Percentiles rank a stretch among this genome's conserved stretches.
Evolutionary conservation across 2,888 invertebrate genomes (phyloP).

Genomic region (Perizoma affinitatum): DNA sequence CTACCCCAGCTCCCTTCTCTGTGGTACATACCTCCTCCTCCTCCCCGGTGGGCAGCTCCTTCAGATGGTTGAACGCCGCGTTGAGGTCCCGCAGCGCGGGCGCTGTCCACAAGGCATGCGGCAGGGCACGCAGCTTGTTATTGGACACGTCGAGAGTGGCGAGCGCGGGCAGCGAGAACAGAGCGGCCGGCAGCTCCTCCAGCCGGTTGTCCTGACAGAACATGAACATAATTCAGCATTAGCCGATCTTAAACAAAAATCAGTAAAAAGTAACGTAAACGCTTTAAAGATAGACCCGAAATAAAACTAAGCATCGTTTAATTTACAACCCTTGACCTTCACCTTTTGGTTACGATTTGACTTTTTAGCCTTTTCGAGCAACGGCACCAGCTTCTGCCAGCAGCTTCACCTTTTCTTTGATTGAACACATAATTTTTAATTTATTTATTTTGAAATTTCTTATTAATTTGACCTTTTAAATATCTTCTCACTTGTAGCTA

Average conservation of each 20-base stretch:
- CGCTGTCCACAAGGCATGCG: slow-evolving; percentile 93
- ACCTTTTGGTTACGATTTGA: too few species aligned
- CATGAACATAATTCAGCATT: too few species aligned
- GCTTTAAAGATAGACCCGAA: too few species aligned
- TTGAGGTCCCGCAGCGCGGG: slow-evolving; percentile 94
- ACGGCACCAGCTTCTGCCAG: background rate
- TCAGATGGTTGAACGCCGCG: slow-evolving; percentile 93
- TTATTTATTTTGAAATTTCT: background rate
- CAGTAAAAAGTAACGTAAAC: too few species aligned
- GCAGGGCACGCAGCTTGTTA: slow-evolving; percentile 94
- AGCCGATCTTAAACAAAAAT: too few species aligned
- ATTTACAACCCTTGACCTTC: too few species aligned
- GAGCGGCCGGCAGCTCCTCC: slow-evolving; percentile 90
- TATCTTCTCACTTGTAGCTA: too few species aligned
- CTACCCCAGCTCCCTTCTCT: too few species aligned
- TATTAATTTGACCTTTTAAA: background rate
- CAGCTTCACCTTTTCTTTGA: too few species aligned
- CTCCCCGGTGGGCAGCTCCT: slow-evolving; percentile 85
- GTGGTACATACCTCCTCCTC: slow-evolving; percentile 36
- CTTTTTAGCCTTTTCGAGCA: background rate
- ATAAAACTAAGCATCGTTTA: too few species aligned
- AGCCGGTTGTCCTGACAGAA: slow-evolving; percentile 90
- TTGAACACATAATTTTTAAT: too few species aligned
- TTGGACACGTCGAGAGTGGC: slow-evolving; percentile 95
- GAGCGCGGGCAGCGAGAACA: slow-evolving; percentile 92